Conservation (phyloP, 1,140 invertebrate species). For the Caerostris darwini region DNA sequence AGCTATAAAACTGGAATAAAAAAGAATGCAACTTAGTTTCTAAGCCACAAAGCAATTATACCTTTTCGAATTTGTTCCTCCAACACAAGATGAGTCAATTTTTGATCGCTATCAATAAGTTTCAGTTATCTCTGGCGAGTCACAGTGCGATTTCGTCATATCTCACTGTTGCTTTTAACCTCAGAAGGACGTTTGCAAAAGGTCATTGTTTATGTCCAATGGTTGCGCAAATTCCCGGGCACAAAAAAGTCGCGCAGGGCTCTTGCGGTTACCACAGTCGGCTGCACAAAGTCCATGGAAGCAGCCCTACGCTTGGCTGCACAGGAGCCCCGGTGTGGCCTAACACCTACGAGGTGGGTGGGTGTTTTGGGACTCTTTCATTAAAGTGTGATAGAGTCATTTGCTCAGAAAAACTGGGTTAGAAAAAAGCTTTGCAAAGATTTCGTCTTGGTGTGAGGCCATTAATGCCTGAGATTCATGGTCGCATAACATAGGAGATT, state of each 20-base stretch:
- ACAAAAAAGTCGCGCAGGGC: background rate
- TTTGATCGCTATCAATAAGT: background rate
- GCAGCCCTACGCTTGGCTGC: slow-evolving; percentile 24
- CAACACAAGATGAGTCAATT: background rate
- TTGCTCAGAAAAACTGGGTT: slow-evolving; percentile 8
- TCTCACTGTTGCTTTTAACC: slow-evolving; percentile 2
- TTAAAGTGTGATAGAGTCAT: slow-evolving; percentile 57
- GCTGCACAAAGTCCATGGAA: slow-evolving; percentile 13
- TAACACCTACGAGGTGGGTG: slow-evolving; percentile 29
- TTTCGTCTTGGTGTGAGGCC: slow-evolving; percentile 12
- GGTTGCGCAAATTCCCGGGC: slow-evolving; percentile 54
- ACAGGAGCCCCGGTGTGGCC: background rate
- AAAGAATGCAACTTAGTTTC: too few relatives aligned
- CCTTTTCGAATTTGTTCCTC: background rate
- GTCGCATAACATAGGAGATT: background rate
- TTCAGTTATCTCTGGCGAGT: background rate
- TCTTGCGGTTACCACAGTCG: slow-evolving; percentile 54
- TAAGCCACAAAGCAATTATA: too few relatives aligned
- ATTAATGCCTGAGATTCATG: background rate
- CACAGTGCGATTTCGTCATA: background rate
- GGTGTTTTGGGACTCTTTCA: slow-evolving; percentile 34
- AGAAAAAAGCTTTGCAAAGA: background rate
- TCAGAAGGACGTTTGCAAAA: slow-evolving; percentile 15
- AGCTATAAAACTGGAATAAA: too few relatives aligned
- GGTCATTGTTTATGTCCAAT: slow-evolving; percentile 40